Evolutionary conservation across 2,888 invertebrate species (phyloP).

Genomic region (Alloplasta piceator): DNA sequence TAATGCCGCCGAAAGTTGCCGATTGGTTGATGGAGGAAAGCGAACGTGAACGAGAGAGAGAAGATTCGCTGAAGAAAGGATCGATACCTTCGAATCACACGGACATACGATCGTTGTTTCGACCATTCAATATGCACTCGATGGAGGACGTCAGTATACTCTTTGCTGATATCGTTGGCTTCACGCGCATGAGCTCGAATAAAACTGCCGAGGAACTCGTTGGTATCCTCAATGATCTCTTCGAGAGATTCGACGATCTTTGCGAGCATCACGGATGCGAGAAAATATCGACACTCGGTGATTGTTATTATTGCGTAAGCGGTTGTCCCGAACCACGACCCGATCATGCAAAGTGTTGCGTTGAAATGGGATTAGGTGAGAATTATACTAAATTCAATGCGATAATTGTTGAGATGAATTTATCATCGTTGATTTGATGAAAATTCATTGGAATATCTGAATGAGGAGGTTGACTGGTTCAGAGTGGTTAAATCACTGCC

Average conservation of each 20-base stretch:
- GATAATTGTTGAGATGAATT: background rate
- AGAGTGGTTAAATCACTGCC: too few relatives aligned
- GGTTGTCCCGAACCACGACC: slow-evolving; percentile 96
- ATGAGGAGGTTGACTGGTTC: too few relatives aligned
- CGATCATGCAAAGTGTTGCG: slow-evolving; percentile 97
- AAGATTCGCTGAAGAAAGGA: slow-evolving; percentile 83
- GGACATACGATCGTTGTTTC: slow-evolving; percentile 92
- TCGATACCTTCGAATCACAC: slow-evolving; percentile 83
- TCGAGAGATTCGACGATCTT: slow-evolving; percentile 96
- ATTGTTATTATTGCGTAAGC: slow-evolving; percentile 97
- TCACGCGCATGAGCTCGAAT: slow-evolving; percentile 98
- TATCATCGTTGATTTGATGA: too few relatives aligned
- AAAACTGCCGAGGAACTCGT: slow-evolving; percentile 98
- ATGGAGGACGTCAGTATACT: slow-evolving; percentile 98
- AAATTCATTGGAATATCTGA: too few relatives aligned
- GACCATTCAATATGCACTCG: slow-evolving; percentile 98
- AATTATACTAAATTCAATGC: slow-evolving; percentile 6
- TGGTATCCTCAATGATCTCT: slow-evolving; percentile 96
- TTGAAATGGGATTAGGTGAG: slow-evolving; percentile 96
- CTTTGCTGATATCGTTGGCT: slow-evolving; percentile 99
- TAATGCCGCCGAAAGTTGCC: slow-evolving; percentile 98
- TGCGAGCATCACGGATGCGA: slow-evolving; percentile 96
- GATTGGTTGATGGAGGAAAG: slow-evolving; percentile 92
- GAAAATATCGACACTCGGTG: slow-evolving; percentile 97
- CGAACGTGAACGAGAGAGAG: slow-evolving; percentile 86